Evolutionary conservation across 1,140 invertebrate genomes (phyloP).

Genomic region (Stegodyphus dumicola): DNA sequence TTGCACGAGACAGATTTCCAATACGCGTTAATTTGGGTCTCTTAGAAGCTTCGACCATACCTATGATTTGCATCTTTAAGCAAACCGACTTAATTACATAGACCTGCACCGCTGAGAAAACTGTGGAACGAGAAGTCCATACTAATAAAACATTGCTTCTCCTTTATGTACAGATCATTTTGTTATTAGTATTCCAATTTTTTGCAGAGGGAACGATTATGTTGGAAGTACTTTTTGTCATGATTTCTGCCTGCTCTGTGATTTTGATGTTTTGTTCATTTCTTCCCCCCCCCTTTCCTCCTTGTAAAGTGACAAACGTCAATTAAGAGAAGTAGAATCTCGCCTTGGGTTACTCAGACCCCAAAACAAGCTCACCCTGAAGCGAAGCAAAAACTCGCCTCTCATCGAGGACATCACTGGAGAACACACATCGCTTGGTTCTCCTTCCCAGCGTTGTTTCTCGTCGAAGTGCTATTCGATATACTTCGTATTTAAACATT

Average conservation of each 20-base stretch:
- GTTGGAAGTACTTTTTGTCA: neutral
- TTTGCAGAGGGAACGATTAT: constrained; percentile 42
- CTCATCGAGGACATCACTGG: constrained; percentile 17
- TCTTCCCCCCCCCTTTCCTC: constrained; percentile 9
- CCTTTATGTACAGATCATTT: constrained; percentile 1
- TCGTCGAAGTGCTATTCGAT: too few relatives aligned
- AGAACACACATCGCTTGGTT: too few relatives aligned
- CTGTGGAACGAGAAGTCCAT: constrained; percentile 30
- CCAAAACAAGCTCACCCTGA: constrained; percentile 40
- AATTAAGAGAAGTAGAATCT: constrained; percentile 48
- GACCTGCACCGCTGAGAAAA: constrained; percentile 11
- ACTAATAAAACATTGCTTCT: constrained; percentile 44
- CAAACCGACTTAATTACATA: constrained; percentile 38
- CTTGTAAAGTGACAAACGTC: constrained; percentile 39
- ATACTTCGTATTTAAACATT: too few relatives aligned
- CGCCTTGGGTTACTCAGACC: neutral
- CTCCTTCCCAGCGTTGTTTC: too few relatives aligned
- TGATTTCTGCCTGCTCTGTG: neutral
- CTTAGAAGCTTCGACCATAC: constrained; percentile 21
- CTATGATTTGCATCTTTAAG: constrained; percentile 35
- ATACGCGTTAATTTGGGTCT: constrained; percentile 12
- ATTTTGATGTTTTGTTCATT: constrained; percentile 1
- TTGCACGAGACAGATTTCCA: neutral
- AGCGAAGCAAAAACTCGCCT: constrained; percentile 29
- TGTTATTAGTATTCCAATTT: constrained; percentile 32